Evolutionary conservation across 2,113 vertebrate species (phyloP).

Genomic region (rabbit (Oryctolagus cuniculus)): mOryCun1.1 NC_091434.1:16345501-16346000

Average conservation of each 20-base stretch:
- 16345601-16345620: neutral
- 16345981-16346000: neutral
- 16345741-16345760: neutral
- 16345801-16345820: neutral
- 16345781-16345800: neutral
- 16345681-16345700: too few relatives aligned
- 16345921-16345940: neutral
- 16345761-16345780: too few relatives aligned
- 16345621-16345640: neutral
- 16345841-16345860: neutral
- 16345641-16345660: neutral
- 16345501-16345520: neutral
- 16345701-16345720: too few relatives aligned
- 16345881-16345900: neutral
- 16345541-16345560: neutral
- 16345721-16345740: too few relatives aligned
- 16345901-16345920: neutral
- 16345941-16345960: neutral
- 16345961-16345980: neutral
- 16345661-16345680: neutral
- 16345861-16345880: conserved; percentile 4
- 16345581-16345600: conserved; percentile 28
- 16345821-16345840: neutral
- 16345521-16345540: neutral
- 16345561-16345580: neutral